Percentiles rank a stretch among this genome's conserved stretches.
Conservation (phyloP, 2,113 vertebrate genomes). For the Heliornis fulica region DNA sequence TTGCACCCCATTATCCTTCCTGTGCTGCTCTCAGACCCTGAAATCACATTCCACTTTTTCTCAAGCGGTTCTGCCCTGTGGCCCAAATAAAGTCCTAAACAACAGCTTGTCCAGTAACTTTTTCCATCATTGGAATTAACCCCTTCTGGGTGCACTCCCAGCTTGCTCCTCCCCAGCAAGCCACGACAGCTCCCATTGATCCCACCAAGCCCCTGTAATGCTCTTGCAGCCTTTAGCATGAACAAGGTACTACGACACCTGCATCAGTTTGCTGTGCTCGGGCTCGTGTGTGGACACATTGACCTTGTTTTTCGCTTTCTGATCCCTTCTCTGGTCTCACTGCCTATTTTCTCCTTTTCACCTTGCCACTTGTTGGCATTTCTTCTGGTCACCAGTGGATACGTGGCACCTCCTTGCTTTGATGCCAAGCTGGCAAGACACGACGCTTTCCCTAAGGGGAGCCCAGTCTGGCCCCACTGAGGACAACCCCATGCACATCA, state of each 20-base stretch:
- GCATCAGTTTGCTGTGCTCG: background rate
- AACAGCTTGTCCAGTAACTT: background rate
- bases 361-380: background rate
- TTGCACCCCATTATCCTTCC: background rate
- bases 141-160: rapidly evolving
- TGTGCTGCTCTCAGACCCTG: background rate
- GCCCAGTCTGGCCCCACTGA: background rate
- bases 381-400: background rate
- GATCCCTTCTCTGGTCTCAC: background rate
- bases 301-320: background rate
- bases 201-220: background rate
- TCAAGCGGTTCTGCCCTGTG: background rate
- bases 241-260: background rate
- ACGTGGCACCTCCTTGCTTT: background rate
- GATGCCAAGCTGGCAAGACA: background rate
- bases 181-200: background rate
- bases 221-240: background rate
- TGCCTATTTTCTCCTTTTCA: background rate
- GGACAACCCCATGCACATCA: rapidly evolving
- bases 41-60: background rate
- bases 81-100: background rate
- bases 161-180: background rate
- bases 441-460: background rate
- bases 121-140: rapidly evolving
- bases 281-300: rapidly evolving